Conservation (phyloP, 2,888 invertebrate genomes). For the Drosophila histrio region DNA sequence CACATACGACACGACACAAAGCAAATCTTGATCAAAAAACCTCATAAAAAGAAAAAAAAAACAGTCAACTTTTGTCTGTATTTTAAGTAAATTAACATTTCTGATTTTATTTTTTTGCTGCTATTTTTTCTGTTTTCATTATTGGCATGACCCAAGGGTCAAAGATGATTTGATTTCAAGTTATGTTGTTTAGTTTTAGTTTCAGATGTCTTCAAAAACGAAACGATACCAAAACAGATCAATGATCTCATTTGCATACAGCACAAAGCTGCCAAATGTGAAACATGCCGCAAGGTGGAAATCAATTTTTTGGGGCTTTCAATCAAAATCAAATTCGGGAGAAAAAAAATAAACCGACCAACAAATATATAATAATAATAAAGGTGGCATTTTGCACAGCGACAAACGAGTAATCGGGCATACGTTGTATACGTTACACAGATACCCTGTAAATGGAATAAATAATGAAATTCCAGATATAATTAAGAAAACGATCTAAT, state of each 20-base stretch:
- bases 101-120: conserved; percentile 44
- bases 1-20: conserved; percentile 36
- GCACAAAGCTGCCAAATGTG: conserved; percentile 69
- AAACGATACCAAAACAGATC: conserved; percentile 80
- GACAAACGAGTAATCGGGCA: conserved; percentile 15
- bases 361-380: conserved; percentile 23
- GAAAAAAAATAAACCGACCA: conserved; percentile 22
- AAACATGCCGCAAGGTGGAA: conserved; percentile 79
- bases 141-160: conserved; percentile 74
- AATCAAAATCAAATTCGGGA: conserved; percentile 70
- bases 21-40: conserved; percentile 41
- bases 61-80: conserved; percentile 35
- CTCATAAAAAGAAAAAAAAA: conserved; percentile 32
- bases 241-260: conserved; percentile 80
- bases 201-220: conserved; percentile 65
- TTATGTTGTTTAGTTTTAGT: conserved; percentile 49
- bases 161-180: conserved; percentile 74
- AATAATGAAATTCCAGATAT: too few species aligned
- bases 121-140: conserved; percentile 42
- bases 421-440: too few species aligned
- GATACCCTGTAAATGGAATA: conserved; percentile 30
- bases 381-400: conserved; percentile 52
- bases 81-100: conserved; percentile 71
- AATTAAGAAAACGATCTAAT: too few species aligned
- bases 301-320: conserved; percentile 77